Evolutionary conservation across 1,140 invertebrate species (phyloP).

Genomic region (Meloidogyne floridensis): DNA sequence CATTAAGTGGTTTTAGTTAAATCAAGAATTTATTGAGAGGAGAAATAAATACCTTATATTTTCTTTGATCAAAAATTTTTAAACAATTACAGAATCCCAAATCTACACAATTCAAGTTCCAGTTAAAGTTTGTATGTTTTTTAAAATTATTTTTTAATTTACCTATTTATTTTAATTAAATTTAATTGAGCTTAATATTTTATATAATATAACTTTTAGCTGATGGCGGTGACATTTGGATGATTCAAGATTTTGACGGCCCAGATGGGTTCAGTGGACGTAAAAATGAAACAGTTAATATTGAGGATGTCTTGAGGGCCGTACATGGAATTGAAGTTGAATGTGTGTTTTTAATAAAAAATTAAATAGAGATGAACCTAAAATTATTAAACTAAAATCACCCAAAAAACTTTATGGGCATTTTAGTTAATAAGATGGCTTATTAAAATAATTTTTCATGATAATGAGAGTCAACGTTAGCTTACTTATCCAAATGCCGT

Average conservation of each 20-base stretch:
- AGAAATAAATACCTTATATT: too few species aligned
- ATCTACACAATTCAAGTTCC: neutral
- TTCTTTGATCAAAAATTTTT: neutral
- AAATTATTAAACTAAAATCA: too few species aligned
- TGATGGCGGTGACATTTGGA: neutral
- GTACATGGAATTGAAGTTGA: slow-evolving; percentile 6
- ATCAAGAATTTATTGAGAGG: too few species aligned
- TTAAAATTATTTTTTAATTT: neutral
- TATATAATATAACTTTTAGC: neutral
- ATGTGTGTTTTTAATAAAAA: neutral
- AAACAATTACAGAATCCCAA: neutral
- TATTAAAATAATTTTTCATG: too few species aligned
- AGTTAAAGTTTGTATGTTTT: neutral
- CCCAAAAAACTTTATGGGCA: too few species aligned
- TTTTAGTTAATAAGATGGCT: too few species aligned
- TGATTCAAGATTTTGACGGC: neutral
- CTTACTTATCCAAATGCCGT: too few species aligned
- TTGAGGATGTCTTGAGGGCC: neutral
- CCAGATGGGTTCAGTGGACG: neutral
- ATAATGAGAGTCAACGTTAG: too few species aligned
- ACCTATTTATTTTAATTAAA: neutral
- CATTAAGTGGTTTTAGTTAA: too few species aligned
- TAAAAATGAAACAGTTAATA: slow-evolving; percentile 7
- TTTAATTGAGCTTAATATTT: too few species aligned
- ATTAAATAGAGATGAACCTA: too few species aligned